Conservation (phyloP, 2,797 vertebrate genomes). For the Cyprinodon diabolis region DNA sequence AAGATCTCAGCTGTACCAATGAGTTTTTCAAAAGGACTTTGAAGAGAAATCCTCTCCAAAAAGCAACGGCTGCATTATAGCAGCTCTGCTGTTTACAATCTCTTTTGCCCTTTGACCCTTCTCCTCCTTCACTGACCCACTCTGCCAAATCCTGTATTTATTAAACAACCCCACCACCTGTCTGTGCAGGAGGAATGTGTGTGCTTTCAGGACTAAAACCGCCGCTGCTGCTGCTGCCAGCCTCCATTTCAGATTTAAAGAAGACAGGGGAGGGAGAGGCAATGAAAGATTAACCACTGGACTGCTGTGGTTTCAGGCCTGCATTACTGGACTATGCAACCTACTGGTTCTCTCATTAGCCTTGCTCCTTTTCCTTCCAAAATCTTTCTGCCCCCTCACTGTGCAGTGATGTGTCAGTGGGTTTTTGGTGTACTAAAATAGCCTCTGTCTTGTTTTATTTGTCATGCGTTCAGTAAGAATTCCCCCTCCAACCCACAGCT, state of each 20-base stretch:
- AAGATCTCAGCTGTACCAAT: constrained; percentile 29
- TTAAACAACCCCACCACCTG: constrained; percentile 77
- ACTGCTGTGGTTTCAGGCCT: constrained; percentile 67
- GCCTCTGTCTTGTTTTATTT: constrained; percentile 77
- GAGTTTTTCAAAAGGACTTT: constrained; percentile 60
- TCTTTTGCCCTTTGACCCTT: constrained; percentile 57
- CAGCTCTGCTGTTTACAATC: constrained; percentile 67
- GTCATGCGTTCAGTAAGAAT: constrained; percentile 78
- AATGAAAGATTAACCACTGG: constrained; percentile 70
- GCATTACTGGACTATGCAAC: constrained; percentile 46
- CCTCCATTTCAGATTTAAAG: constrained; percentile 47
- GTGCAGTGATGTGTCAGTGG: constrained; percentile 58
- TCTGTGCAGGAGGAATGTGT: constrained; percentile 67
- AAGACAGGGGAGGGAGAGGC: constrained; percentile 60
- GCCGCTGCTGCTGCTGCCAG: constrained; percentile 37
- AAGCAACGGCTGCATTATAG: constrained; percentile 67
- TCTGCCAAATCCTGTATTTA: constrained; percentile 73
- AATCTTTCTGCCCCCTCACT: constrained; percentile 57
- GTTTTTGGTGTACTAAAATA: constrained; percentile 76
- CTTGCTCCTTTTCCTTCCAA: constrained; percentile 59
- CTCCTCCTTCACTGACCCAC: constrained; percentile 33
- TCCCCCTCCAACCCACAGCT: constrained; percentile 84
- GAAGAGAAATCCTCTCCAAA: constrained; percentile 34
- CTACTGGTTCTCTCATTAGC: constrained; percentile 75
- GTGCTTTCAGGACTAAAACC: constrained; percentile 32